These are phyloP conservation scores for Gnatocerus cornutus DNA, from an alignment of 2,888 invertebrate genomes.

Conservation along the genomic window DNA sequence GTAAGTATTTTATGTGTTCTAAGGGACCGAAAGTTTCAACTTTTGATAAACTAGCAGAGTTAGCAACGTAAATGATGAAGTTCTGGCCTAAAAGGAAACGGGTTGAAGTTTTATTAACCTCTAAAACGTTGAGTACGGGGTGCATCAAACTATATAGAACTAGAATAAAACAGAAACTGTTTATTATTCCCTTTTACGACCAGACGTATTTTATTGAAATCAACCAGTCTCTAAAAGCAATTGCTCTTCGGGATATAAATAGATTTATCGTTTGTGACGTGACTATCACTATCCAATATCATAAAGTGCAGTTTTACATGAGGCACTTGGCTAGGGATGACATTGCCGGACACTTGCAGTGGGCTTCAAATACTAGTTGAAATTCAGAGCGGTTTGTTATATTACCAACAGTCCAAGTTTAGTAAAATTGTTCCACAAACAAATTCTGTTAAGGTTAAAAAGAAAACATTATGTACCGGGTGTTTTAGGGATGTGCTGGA, in stretches of 20 bases:
- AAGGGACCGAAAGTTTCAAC: constrained; percentile 50
- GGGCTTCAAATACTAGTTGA: no score
- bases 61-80: constrained; percentile 52
- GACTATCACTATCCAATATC: constrained; percentile 35
- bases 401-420: no score
- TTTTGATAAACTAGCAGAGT: constrained; percentile 53
- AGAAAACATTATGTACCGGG: no score
- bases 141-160: constrained; percentile 47
- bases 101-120: constrained; percentile 51
- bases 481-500: no score
- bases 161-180: constrained; percentile 43
- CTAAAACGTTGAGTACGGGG: constrained; percentile 48
- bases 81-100: constrained; percentile 50
- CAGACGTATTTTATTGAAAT: constrained; percentile 43
- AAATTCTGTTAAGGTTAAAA: no score
- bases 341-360: neutral
- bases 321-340: constrained; percentile 12
- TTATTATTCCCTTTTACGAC: constrained; percentile 38
- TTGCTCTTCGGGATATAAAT: constrained; percentile 33
- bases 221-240: constrained; percentile 41
- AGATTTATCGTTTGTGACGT: constrained; percentile 28
- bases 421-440: no score
- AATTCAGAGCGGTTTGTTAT: no score
- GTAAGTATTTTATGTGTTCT: constrained; percentile 49
- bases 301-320: constrained; percentile 33